Percentiles rank a stretch among this genome's conserved stretches.
Evolutionary conservation across 2,797 vertebrate genomes (phyloP).

Genomic region (Lagodon rhomboides): DNA sequence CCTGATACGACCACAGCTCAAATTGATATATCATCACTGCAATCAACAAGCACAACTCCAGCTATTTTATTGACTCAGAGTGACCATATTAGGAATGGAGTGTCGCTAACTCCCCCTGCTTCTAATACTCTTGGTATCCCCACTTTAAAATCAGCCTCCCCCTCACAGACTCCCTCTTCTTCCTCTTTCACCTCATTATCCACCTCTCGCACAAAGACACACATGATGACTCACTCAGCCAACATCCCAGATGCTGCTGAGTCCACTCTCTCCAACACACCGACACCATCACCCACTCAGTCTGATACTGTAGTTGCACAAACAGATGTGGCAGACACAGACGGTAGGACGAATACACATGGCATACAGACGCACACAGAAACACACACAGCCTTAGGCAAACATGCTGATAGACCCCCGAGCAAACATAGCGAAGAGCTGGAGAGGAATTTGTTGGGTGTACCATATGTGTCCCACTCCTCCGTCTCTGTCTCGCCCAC

Average conservation of each 20-base stretch:
- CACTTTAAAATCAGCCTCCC: slow-evolving; percentile 42
- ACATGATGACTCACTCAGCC: slow-evolving; percentile 65
- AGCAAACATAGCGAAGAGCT: slow-evolving; percentile 56
- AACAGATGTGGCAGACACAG: slow-evolving; percentile 38
- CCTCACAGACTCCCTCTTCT: slow-evolving; percentile 33
- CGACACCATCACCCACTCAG: slow-evolving; percentile 41
- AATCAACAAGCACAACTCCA: slow-evolving; percentile 47
- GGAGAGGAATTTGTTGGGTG: slow-evolving; percentile 49
- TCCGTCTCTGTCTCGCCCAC: slow-evolving; percentile 22
- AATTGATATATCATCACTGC: slow-evolving; percentile 14
- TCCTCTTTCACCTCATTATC: slow-evolving; percentile 43
- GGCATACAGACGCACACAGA: slow-evolving; percentile 37
- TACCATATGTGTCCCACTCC: slow-evolving; percentile 41
- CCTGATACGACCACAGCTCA: slow-evolving; percentile 39
- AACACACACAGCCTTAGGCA: slow-evolving; percentile 44
- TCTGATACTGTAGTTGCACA: slow-evolving; percentile 24
- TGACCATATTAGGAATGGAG: slow-evolving; percentile 16
- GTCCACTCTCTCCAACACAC: slow-evolving; percentile 34
- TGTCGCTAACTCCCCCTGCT: slow-evolving; percentile 21
- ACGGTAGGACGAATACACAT: slow-evolving; percentile 37
- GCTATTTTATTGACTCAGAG: slow-evolving; percentile 19
- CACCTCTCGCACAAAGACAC: slow-evolving; percentile 41
- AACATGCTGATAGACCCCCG: slow-evolving; percentile 50
- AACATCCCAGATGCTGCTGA: slow-evolving; percentile 52
- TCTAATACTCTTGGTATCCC: slow-evolving; percentile 33